Base-by-base conservation (phyloP, 23 tunicate genomes). In the Corella eumyota region DNA sequence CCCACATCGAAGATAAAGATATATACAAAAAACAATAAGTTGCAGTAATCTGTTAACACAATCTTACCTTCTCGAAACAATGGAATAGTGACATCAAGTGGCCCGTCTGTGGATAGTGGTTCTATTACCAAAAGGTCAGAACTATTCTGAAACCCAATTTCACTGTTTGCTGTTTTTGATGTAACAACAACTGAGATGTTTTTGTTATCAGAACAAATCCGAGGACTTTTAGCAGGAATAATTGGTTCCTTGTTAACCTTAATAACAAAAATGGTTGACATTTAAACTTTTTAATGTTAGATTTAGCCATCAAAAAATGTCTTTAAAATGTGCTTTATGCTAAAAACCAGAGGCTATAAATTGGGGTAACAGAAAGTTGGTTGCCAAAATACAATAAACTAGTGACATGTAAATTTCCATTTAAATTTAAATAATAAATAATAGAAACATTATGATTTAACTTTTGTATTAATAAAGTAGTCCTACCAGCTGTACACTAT, bases 141-240 rank as follows among this genome's bases (percentile, higher is more conserved):
- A 21, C 30, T 6, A 30, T 36, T 67, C 17, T 25, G 44, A 56
- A 85, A 85, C 5, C 94, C 94, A 21, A 85, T 50, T 70, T 85
- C 94, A 37, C 94, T 73, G 33, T 76, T 76, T 0, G 94, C 94
- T 45, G 37, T 56, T 66, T 62, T 61, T 24, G 69, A 75, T 4
- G 73, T 60, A 20, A 76, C 72, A 25, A 36, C 44, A 2, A 75
- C 25, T 29, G 56, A 58, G 3, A 56, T 32, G n/a, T n/a, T n/a
- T n/a, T n/a, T n/a, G 46, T 34, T 27, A 9, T 2, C 45, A 4
- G 11, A 32, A 1, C 51, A 53, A 13, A 87, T 71, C 6, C 62
- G 35, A 3, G 96, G 96, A 23, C 87, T 66, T 13, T 53, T 36
- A 0, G 93, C 32, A n/a, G 80, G 88, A 25, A 71, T 40, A 3